phyloP scores from a whole-genome alignment of 1,140 invertebrate genomes.

The Dreissena polymorpha region DNA sequence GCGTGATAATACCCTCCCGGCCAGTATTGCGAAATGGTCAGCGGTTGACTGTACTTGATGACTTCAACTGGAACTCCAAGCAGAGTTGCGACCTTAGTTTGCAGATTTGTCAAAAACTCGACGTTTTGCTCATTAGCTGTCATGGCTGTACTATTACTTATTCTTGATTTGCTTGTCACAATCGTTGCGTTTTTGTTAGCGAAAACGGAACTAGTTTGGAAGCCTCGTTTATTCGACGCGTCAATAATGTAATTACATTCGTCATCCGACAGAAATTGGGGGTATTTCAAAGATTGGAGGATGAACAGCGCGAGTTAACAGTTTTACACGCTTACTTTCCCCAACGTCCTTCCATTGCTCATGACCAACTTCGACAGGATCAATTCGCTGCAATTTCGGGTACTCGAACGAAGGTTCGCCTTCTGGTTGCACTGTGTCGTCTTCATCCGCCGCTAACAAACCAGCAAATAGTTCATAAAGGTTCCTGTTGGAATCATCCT shows the following conservation, averaged over 20 bases:
- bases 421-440: neutral
- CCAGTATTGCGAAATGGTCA: conserved; percentile 37
- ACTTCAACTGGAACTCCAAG: conserved; percentile 32
- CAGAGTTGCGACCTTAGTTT: conserved; percentile 9
- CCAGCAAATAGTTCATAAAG: too few species aligned
- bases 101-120: conserved; percentile 15
- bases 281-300: conserved; percentile 48
- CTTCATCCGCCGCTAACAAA: neutral
- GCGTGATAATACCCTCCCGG: conserved; percentile 48
- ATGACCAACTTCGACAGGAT: conserved; percentile 15
- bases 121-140: neutral
- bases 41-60: conserved; percentile 26
- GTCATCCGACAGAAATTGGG: conserved; percentile 24
- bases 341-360: neutral
- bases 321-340: neutral
- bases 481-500: too few species aligned
- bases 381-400: conserved; percentile 13
- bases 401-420: conserved; percentile 11
- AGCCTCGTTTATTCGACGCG: conserved; percentile 10
- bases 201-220: conserved; percentile 20
- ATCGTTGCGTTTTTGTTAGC: neutral
- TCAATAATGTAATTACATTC: conserved; percentile 49
- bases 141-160: neutral
- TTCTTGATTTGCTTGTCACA: neutral
- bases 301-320: conserved; percentile 5